Evolutionary conservation across 2,888 invertebrate species (phyloP).

Genomic region (Lochmaea capreae): DNA sequence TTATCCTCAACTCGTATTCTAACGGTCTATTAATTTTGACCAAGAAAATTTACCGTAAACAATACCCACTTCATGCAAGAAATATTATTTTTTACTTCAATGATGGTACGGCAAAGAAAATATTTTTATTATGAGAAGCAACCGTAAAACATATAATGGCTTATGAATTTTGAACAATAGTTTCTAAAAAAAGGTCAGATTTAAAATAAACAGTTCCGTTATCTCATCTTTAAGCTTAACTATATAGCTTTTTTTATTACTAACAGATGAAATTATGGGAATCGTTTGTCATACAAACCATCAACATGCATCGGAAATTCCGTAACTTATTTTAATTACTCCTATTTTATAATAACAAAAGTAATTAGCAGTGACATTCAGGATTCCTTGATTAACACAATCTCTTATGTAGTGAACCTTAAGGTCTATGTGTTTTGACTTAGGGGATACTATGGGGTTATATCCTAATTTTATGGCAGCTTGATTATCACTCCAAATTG

Average conservation of each 20-base stretch:
- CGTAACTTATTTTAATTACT: no score
- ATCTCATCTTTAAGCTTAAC: neutral
- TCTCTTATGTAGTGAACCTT: no score
- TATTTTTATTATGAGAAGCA: neutral
- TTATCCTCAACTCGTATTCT: conserved; percentile 1
- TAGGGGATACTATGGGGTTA: no score
- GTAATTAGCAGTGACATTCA: no score
- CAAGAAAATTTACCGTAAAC: conserved; percentile 22
- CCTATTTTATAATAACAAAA: no score
- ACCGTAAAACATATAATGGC: neutral
- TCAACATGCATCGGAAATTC: neutral
- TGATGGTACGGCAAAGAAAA: neutral
- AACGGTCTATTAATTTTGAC: conserved; percentile 18
- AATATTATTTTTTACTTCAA: neutral
- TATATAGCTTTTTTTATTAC: neutral
- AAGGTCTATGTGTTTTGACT: no score
- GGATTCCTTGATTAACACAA: no score
- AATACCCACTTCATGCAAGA: conserved; percentile 8
- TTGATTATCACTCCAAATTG: no score
- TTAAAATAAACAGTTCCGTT: neutral
- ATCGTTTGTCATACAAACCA: neutral
- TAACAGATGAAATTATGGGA: neutral
- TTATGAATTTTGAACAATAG: conserved; percentile 3
- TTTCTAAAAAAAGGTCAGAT: neutral
- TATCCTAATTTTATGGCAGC: no score